These are phyloP conservation scores for Sebastes trivittatus DNA, from an alignment of 2,797 vertebrate genomes.

Conservation along the genomic window DNA sequence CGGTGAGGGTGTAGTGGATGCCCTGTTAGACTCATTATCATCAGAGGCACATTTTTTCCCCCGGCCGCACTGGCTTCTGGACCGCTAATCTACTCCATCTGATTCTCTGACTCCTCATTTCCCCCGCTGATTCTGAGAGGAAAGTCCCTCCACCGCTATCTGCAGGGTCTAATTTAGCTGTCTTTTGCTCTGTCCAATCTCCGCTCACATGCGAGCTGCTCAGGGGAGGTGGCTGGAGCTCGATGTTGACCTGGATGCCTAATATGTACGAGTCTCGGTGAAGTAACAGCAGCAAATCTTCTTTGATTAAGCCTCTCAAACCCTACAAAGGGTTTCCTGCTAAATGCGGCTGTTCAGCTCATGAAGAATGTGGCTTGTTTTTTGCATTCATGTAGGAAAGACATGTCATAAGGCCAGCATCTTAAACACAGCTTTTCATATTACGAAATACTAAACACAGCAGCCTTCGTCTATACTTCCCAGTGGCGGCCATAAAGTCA, in stretches of 20 bases:
- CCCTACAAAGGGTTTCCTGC: constrained; percentile 64
- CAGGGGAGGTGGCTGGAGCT: constrained; percentile 48
- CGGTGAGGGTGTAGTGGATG: constrained; percentile 61
- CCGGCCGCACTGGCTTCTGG: constrained; percentile 71
- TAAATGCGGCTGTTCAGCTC: constrained; percentile 54
- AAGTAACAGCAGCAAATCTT: constrained; percentile 72
- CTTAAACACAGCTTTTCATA: constrained; percentile 38
- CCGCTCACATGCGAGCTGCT: constrained; percentile 51
- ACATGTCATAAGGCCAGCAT: constrained; percentile 25
- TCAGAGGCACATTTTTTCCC: constrained; percentile 73
- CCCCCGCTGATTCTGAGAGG: constrained; percentile 69
- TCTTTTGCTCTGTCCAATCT: constrained; percentile 64
- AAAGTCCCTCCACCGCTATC: constrained; percentile 74
- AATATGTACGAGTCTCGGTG: constrained; percentile 37
- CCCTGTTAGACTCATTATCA: constrained; percentile 83
- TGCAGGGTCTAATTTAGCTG: constrained; percentile 81
- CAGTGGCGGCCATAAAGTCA: constrained; percentile 30
- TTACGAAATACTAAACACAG: constrained; percentile 25
- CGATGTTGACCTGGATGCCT: constrained; percentile 64
- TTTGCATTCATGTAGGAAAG: constrained; percentile 41
- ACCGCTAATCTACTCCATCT: constrained; percentile 76
- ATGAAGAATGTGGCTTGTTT: constrained; percentile 68
- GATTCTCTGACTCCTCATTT: constrained; percentile 77
- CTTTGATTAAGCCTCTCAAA: constrained; percentile 77
- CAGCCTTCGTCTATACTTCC: background rate